Evolutionary conservation across 2,113 vertebrate genomes (phyloP), one percentile per base, ranked within the genome.

Genomic region (Charadrius vociferus): DNA sequence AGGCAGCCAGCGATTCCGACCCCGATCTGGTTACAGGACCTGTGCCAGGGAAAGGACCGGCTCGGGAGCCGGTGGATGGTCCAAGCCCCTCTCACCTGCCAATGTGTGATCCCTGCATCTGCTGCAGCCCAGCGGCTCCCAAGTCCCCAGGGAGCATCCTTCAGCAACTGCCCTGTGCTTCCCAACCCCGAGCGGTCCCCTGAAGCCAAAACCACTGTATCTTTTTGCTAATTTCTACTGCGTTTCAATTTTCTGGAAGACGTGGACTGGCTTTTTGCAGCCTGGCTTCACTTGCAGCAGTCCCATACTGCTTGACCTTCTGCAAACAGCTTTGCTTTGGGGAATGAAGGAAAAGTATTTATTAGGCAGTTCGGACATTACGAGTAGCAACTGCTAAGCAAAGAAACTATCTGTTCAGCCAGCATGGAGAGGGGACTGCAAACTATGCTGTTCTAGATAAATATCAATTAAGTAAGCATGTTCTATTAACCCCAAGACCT

Each of bases 381-480:
- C 5, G 59, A 68, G 90, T 81, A 75, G 63, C 55, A 95, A 67
- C 39, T 67, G 34, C 80, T 79, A 71, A 81, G 85, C 58, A 88
- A 94, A 96, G 81, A 86, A 93, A 92, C 87, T 81, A 68, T 61
- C 52, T 70, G 53, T 59, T 67, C 78, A 90, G 85, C 85, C 71
- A 90, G 77, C 27, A 86, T 71, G 14, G 26, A 65, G 82, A 95
- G 24, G 43, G 43, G 30, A 74, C 29, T 56, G 39, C 50, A 89
- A 94, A 81, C 34, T n/a, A 22, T 17, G 34, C 55, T 74, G 20
- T 49, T 90, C 63, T 79, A 88, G 47, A 79, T 88, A 95, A 96
- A 63, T 63, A 88, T 13, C 71, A 91, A 89, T 83, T 88, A 96
- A 92, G 36, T 20, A 29, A 95, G 70, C 61, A 47, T 56, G 58